Conservation (phyloP, 2,113 vertebrate genomes). For the Sander lucioperca region DNA sequence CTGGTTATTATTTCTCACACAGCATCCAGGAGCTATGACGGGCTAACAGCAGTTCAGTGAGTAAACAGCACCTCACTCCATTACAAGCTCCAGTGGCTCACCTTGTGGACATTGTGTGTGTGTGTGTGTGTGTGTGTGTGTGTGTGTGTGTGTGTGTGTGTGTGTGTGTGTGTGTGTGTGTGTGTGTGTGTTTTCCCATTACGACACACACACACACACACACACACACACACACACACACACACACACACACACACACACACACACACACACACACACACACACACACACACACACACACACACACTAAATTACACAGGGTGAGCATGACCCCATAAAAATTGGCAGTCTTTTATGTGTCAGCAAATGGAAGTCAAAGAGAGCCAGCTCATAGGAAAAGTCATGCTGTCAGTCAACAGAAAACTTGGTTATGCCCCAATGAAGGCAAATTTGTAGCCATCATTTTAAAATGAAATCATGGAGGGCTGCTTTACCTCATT, state of each 20-base stretch:
- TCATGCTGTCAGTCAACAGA: too few relatives aligned
- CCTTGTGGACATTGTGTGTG: background rate
- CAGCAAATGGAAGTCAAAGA: background rate
- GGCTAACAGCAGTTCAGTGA: background rate
- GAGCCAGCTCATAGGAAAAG: background rate
- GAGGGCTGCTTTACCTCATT: background rate
- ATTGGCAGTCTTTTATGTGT: background rate
- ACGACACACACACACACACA: too few relatives aligned
- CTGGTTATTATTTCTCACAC: constrained; percentile 8
- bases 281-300: too few relatives aligned
- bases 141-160: too few relatives aligned
- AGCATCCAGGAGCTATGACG: background rate
- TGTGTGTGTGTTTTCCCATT: too few relatives aligned
- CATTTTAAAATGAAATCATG: background rate
- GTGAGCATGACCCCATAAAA: background rate
- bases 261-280: too few relatives aligned
- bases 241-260: too few relatives aligned
- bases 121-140: too few relatives aligned
- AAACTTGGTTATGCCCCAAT: background rate
- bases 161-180: too few relatives aligned
- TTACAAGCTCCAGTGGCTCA: background rate
- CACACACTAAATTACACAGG: too few relatives aligned
- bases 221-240: too few relatives aligned
- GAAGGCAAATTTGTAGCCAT: background rate
- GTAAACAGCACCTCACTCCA: background rate